Base-by-base conservation (phyloP, 2,888 invertebrate genomes). In the Malacosoma neustria region DNA sequence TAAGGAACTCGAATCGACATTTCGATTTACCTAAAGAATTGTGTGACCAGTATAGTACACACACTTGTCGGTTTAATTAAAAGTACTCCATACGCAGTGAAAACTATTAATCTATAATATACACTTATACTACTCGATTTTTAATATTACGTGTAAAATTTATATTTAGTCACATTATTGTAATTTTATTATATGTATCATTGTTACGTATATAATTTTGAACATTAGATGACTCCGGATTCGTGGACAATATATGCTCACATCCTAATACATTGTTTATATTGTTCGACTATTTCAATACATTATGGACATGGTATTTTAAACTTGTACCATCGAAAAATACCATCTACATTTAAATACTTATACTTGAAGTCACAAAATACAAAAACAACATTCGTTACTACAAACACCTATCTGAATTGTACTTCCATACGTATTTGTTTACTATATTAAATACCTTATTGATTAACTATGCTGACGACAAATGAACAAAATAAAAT, bases 201-300 rank as follows among this genome's bases (percentile, higher is more conserved):
- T 75, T 64, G 77, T 85, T 85, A 85, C 85, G 85, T 85, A 85
- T 85, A 82, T 85, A 82, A 79, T 84, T 85, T 85, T 85, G 85
- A 84, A 85, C 84, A 81, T 81, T 71, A 68, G 76, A 81, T 79
- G 75, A 80, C 66, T 75, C 61, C 60, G 66, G 65, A 61, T 58
- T 54, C 54, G 57, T 65, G 73, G 73, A 73, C 74, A 65, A 63
- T 54, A 51, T 50, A 45, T 57, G 61, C 50, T 56, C 54, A 55
- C 51, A 53, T 64, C 63, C 61, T 64, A 57, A 53, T 51, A 44
- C 48, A 52, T 51, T 57, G 57, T 62, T 64, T 49, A 56, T 49
- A 56, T 63, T 61, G 56, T 60, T 69, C 57, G 48, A 64, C 64
- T 71, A 63, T 66, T 70, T 66, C 61, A 45, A 51, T 57, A 61